Evolutionary conservation across 2,113 vertebrate species (phyloP).

Genomic region (Otus sunia): DNA sequence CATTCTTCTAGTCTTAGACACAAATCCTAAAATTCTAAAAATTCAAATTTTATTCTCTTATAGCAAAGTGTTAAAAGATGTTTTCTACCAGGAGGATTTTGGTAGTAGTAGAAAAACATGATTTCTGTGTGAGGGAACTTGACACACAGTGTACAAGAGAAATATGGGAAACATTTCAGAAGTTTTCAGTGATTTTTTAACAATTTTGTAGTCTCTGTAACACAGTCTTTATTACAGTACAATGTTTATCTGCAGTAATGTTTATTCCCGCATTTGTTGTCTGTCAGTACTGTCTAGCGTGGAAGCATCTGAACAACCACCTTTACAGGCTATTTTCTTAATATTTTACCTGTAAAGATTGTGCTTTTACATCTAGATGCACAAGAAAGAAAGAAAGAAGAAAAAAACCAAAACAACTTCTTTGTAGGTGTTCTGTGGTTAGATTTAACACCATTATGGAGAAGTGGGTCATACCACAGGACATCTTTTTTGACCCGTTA

Average conservation of each 20-base stretch:
- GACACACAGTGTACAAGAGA: slow-evolving; percentile 53
- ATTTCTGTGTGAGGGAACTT: slow-evolving; percentile 50
- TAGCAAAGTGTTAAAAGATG: slow-evolving; percentile 8
- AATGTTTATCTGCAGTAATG: not conserved
- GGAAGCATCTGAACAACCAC: slow-evolving; percentile 47
- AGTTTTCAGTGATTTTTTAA: slow-evolving; percentile 61
- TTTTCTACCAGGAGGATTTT: slow-evolving; percentile 37
- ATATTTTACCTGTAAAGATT: slow-evolving; percentile 38
- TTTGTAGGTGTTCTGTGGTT: not conserved
- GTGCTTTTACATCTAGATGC: slow-evolving; percentile 38
- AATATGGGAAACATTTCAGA: slow-evolving; percentile 48
- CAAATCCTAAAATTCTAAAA: not conserved
- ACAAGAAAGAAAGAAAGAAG: not conserved
- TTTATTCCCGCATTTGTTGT: not conserved
- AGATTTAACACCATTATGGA: not conserved
- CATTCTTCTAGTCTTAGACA: not conserved
- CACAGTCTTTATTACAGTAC: not conserved
- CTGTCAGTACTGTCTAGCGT: not conserved
- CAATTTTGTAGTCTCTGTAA: slow-evolving; percentile 36
- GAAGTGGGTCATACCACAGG: not conserved
- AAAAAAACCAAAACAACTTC: not conserved
- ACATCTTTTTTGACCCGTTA: not conserved
- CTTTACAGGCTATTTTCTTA: slow-evolving; percentile 45
- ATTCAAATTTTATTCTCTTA: slow-evolving; percentile 37
- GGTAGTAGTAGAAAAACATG: slow-evolving; percentile 16